phyloP scores from a whole-genome alignment of 1,140 invertebrate species.

The Penaeus chinensis region DNA sequence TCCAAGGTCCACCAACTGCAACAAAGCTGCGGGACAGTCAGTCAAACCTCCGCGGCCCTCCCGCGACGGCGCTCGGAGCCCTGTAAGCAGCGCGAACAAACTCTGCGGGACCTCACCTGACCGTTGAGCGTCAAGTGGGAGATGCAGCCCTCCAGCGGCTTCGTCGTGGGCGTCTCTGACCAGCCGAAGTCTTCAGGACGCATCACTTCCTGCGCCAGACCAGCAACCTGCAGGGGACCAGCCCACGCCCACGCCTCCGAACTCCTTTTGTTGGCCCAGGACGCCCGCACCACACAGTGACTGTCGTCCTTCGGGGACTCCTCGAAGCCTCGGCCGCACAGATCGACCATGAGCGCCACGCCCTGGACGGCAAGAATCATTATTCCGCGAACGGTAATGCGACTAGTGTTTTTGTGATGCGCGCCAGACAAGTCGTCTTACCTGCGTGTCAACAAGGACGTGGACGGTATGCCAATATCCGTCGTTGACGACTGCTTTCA shows the following conservation, averaged over 20 bases:
- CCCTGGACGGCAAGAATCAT: slow-evolving; percentile 1
- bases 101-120: slow-evolving; percentile 41
- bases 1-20: slow-evolving; percentile 45
- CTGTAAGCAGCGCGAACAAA: not conserved
- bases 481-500: slow-evolving; percentile 9
- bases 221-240: slow-evolving; percentile 36
- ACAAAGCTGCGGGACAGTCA: slow-evolving; percentile 12
- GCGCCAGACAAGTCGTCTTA: not conserved
- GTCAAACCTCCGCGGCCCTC: not conserved
- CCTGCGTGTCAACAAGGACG: slow-evolving; percentile 13
- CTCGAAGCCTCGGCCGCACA: slow-evolving; percentile 13
- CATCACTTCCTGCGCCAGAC: slow-evolving; percentile 24
- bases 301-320: not conserved
- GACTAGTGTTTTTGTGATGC: not conserved
- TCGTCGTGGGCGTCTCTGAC: slow-evolving; percentile 17
- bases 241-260: not conserved
- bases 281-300: slow-evolving; percentile 15
- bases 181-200: slow-evolving; percentile 24
- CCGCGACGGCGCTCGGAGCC: not conserved
- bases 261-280: slow-evolving; percentile 3
- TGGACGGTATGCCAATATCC: slow-evolving; percentile 41
- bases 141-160: slow-evolving; percentile 32
- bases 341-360: slow-evolving; percentile 23
- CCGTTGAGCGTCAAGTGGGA: slow-evolving; percentile 43
- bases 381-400: not conserved